phyloP scores from a whole-genome alignment of 1,140 invertebrate species.

The Phocides pigmalion region DNA sequence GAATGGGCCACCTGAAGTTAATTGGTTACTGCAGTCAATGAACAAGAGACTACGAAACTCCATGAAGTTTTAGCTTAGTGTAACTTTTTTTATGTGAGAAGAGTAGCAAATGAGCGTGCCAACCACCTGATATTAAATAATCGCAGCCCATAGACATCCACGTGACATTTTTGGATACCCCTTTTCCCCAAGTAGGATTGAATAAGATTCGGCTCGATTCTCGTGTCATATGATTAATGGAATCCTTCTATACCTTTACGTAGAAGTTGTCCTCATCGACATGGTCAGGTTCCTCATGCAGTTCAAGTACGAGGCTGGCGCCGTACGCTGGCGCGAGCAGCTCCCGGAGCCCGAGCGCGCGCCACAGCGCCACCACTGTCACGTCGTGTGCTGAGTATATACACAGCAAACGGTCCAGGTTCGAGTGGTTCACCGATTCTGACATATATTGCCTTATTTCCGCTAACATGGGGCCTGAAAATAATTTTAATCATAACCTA shows the following conservation, averaged over 20 bases:
- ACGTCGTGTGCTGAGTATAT: slow-evolving; percentile 90
- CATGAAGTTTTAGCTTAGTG: too few relatives aligned
- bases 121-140: too few relatives aligned
- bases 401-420: slow-evolving; percentile 56
- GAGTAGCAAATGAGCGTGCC: too few relatives aligned
- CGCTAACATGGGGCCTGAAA: slow-evolving; percentile 82
- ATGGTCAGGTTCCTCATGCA: slow-evolving; percentile 80
- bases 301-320: slow-evolving; percentile 87
- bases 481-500: background rate
- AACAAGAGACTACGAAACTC: too few relatives aligned
- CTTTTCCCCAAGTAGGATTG: too few relatives aligned
- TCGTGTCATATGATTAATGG: too few relatives aligned
- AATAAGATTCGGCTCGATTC: too few relatives aligned
- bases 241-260: slow-evolving; percentile 57
- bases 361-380: slow-evolving; percentile 88
- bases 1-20: too few relatives aligned
- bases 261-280: slow-evolving; percentile 65
- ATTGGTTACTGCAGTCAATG: too few relatives aligned
- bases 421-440: slow-evolving; percentile 46
- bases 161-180: too few relatives aligned
- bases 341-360: slow-evolving; percentile 87
- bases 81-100: too few relatives aligned
- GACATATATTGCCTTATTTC: slow-evolving; percentile 63
- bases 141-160: too few relatives aligned
- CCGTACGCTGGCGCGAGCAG: slow-evolving; percentile 88